These are phyloP conservation scores for Sphyrna mokarran DNA, from an alignment of 2,113 vertebrate genomes.

Conservation along the genomic window DNA sequence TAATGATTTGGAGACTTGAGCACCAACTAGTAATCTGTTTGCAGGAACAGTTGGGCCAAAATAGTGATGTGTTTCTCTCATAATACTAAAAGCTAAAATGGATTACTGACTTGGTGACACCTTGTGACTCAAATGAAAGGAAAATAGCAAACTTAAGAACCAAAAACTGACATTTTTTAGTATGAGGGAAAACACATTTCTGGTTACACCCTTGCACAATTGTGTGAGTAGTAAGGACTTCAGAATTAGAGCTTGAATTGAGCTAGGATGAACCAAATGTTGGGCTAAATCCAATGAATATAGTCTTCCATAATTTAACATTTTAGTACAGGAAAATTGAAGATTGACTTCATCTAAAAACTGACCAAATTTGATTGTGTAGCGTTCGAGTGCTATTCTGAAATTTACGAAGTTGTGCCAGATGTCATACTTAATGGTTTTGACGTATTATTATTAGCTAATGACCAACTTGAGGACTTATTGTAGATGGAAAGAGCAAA, in stretches of 20 bases:
- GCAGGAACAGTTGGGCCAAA: background rate
- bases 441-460: background rate
- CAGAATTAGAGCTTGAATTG: background rate
- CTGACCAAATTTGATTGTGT: no score
- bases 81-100: background rate
- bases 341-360: no score
- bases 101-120: background rate
- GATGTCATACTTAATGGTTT: no score
- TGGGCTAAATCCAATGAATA: background rate
- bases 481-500: background rate
- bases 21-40: background rate
- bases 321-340: no score
- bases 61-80: background rate
- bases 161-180: background rate
- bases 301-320: background rate
- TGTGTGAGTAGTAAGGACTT: background rate
- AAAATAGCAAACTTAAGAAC: background rate
- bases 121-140: background rate
- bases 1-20: constrained; percentile 3
- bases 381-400: no score
- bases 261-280: background rate
- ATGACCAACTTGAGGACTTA: background rate
- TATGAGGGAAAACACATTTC: background rate
- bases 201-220: background rate
- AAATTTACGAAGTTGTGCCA: no score